These are phyloP conservation scores for Euproctis similis DNA, from an alignment of 2,888 invertebrate genomes.

Conservation along the genomic window DNA sequence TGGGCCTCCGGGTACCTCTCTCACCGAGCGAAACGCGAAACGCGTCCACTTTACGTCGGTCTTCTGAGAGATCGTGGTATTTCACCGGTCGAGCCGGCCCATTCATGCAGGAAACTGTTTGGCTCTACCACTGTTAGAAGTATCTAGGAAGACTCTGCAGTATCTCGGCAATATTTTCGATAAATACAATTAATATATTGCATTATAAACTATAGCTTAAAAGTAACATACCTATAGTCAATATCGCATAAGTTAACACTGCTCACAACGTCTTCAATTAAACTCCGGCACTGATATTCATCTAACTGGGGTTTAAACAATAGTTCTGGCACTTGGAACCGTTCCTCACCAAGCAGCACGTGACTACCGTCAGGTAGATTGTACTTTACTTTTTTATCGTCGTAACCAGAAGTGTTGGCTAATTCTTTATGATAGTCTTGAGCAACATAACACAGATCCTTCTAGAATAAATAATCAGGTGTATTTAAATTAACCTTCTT, in stretches of 20 bases:
- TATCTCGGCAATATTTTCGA: too few species aligned
- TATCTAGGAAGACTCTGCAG: too few species aligned
- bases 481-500: neutral
- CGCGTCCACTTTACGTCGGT: too few species aligned
- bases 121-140: too few species aligned
- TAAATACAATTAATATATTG: too few species aligned
- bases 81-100: too few species aligned
- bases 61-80: too few species aligned
- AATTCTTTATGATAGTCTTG: conserved; percentile 34
- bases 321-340: conserved; percentile 88
- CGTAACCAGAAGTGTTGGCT: conserved; percentile 67
- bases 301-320: conserved; percentile 89
- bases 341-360: conserved; percentile 85
- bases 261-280: conserved; percentile 78
- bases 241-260: conserved; percentile 80
- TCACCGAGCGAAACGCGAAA: too few species aligned
- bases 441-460: conserved; percentile 43
- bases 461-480: conserved; percentile 27
- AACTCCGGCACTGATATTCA: conserved; percentile 84
- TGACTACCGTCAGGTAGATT: conserved; percentile 89
- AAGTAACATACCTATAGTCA: conserved; percentile 76
- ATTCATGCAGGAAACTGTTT: too few species aligned
- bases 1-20: too few species aligned
- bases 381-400: conserved; percentile 86
- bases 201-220: too few species aligned